Evolutionary conservation across 1,140 invertebrate species (phyloP), one percentile per base, ranked within the genome.

Genomic region (Cydia fagiglandana): DNA sequence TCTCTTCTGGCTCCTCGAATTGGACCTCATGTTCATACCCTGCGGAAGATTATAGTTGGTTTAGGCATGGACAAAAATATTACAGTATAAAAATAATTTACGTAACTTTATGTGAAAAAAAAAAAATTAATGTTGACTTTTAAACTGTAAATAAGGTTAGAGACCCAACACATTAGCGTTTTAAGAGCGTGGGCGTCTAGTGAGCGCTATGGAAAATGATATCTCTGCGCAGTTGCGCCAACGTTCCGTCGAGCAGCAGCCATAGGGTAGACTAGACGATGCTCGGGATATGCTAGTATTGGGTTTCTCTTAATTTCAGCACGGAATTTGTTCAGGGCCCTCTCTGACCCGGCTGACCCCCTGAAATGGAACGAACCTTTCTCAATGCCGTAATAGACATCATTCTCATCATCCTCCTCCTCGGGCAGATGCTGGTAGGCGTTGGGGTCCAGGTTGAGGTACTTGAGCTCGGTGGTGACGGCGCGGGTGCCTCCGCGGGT

Each of bases 11-110:
- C 10, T 91, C 88, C 75, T 90, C 85, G 17, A 88, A 77, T 76
- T 93, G 91, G 15, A 93, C 85, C 47, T 90, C 80, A 79, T 93
- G 90, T 79, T 93, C 93, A 73, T 93, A 93, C 76, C 93, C 93
- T 93, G 73, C 73, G 45, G 68, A 75, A 76, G 7, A 24, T 61
- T 24, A 61, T 15, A 75, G 20, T 61, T 10, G 56, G 56, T 61
- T 53, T n/a, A n/a, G 15, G 30, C 30, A 30, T 4, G 4, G 30
- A 30, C 2, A 30, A 30, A 28, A 30, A 30, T 30, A 30, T 30
- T 30, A 30, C 30, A 73, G 64, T 38, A 24, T 50, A 77, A 50
- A 73, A 66, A 4, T 73, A 76, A 17, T 64, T 30, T 45, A 74
- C 4, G 73, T 41, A 41, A 41, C 0, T 4, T 4, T 7, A 7